A percentile compares a stretch with the other conserved stretches of the same genome.
phyloP scores from a whole-genome alignment of 2,888 invertebrate genomes.

The Tethea ocularis region DNA sequence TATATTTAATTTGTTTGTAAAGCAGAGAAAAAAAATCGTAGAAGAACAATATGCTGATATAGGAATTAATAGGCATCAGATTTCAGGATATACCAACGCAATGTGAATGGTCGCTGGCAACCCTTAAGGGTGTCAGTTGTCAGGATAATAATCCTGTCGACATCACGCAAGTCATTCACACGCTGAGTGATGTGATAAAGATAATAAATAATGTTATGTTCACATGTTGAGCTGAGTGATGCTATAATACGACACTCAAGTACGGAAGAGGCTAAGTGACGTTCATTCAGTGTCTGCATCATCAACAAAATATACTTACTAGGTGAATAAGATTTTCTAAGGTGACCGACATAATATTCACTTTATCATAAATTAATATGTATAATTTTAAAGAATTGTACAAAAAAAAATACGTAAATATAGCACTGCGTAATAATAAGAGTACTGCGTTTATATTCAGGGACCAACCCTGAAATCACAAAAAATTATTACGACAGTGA shows the following conservation, averaged over 20 bases:
- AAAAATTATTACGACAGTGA: too few relatives aligned
- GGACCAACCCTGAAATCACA: too few relatives aligned
- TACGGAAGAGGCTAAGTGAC: background rate
- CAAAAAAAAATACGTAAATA: too few relatives aligned
- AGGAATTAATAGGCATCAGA: background rate
- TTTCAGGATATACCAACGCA: background rate
- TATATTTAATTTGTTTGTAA: too few relatives aligned
- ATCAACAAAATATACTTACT: background rate
- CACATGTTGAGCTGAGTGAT: background rate
- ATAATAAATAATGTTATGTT: background rate
- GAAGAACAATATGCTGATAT: background rate
- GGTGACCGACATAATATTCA: too few relatives aligned
- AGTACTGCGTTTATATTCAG: too few relatives aligned
- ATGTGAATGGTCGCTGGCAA: background rate
- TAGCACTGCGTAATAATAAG: too few relatives aligned
- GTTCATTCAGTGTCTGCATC: background rate
- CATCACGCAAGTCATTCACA: background rate
- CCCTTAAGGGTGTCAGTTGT: background rate
- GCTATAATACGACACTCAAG: background rate
- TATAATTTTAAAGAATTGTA: too few relatives aligned
- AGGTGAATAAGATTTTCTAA: too few relatives aligned
- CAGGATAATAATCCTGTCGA: background rate
- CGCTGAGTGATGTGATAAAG: constrained; percentile 6
- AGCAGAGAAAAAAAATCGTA: too few relatives aligned
- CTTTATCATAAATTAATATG: too few relatives aligned